A percentile compares a stretch with the other conserved stretches of the same genome.
Conservation (phyloP, 2,797 vertebrate species). For the Eptatretus atami region DNA sequence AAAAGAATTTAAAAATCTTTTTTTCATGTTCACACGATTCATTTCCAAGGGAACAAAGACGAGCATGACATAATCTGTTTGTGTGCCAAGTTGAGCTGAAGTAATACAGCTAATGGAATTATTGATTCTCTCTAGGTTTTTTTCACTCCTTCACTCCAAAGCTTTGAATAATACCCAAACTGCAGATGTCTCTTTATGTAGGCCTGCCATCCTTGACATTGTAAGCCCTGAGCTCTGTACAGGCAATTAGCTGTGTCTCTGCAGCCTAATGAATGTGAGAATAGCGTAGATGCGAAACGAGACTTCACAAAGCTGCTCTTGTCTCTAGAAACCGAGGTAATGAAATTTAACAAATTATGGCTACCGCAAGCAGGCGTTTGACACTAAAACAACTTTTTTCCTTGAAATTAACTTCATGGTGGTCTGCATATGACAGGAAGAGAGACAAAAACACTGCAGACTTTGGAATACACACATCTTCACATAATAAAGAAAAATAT, state of each 20-base stretch:
- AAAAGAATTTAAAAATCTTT: constrained; percentile 1
- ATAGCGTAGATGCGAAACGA: neutral
- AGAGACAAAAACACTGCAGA: too few relatives aligned
- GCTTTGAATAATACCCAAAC: neutral
- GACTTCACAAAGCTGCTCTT: constrained; percentile 5
- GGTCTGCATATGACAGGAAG: too few relatives aligned
- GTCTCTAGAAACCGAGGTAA: neutral
- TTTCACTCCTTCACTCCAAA: neutral
- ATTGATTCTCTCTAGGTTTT: constrained; percentile 1
- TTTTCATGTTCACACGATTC: constrained; percentile 3
- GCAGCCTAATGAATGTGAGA: constrained; percentile 5
- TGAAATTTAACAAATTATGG: constrained; percentile 5
- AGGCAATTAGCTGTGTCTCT: constrained; percentile 1
- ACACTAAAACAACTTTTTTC: too few relatives aligned
- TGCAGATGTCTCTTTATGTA: constrained; percentile 3
- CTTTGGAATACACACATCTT: too few relatives aligned
- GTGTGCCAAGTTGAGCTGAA: constrained; percentile 5
- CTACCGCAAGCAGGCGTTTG: neutral
- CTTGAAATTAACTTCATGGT: too few relatives aligned
- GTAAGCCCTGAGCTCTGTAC: constrained; percentile 1
- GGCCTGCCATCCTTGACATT: neutral
- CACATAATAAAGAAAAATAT: too few relatives aligned
- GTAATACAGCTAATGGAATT: constrained; percentile 5
- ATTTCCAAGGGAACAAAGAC: constrained; percentile 5
- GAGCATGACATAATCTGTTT: constrained; percentile 5